phyloP scores from a whole-genome alignment of 2,888 invertebrate genomes.

The Steinernema carpocapsae region DNA sequence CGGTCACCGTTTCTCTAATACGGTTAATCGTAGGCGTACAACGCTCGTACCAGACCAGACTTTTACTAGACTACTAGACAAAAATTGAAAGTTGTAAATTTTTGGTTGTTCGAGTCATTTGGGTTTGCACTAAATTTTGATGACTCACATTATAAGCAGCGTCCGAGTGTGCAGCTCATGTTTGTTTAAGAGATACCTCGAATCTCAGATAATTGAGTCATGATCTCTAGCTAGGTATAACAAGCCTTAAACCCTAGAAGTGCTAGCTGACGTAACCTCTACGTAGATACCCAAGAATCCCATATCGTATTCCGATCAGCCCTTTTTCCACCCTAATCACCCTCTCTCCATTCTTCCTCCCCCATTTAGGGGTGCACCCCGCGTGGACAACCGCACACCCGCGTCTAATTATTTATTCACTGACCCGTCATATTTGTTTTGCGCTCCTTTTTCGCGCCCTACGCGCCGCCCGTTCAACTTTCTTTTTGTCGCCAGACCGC shows the following conservation, averaged over 20 bases:
- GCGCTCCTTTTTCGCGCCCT: conserved; percentile 32
- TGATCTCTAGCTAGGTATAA: too few relatives aligned
- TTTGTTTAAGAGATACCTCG: too few relatives aligned
- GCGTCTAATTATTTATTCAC: conserved; percentile 33
- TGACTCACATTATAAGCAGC: too few relatives aligned
- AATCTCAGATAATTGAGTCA: too few relatives aligned
- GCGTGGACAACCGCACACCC: not conserved
- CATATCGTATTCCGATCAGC: not conserved
- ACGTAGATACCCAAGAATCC: too few relatives aligned
- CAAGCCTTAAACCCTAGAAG: too few relatives aligned
- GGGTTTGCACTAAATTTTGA: not conserved
- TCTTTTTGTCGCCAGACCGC: conserved; percentile 27
- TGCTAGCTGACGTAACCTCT: too few relatives aligned
- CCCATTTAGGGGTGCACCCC: not conserved
- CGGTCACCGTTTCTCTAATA: not conserved
- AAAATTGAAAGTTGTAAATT: too few relatives aligned
- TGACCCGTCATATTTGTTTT: conserved; percentile 35
- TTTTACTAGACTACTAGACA: too few relatives aligned
- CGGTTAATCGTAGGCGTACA: conserved; percentile 17
- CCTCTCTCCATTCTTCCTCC: not conserved
- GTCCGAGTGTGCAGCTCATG: too few relatives aligned
- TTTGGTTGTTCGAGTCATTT: not conserved
- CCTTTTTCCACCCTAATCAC: not conserved
- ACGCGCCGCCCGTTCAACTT: conserved; percentile 21
- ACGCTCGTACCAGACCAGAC: too few relatives aligned